These are phyloP conservation scores for Acronicta aceris DNA, from an alignment of 2,888 invertebrate genomes.

Conservation along the genomic window DNA sequence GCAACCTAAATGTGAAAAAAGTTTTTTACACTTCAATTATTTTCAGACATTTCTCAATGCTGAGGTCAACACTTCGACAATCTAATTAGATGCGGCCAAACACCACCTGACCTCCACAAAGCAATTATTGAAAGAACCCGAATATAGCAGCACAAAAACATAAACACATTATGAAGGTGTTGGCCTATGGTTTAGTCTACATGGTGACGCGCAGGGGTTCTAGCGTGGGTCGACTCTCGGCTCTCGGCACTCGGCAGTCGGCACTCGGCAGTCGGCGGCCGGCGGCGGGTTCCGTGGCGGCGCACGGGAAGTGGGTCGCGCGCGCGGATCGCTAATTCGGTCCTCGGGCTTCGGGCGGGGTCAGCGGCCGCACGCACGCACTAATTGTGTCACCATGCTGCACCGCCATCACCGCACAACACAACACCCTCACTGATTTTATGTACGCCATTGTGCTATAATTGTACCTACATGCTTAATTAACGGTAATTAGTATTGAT, in stretches of 20 bases:
- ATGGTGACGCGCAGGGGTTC: conserved; percentile 6
- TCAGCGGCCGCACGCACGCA: conserved; percentile 67
- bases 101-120: conserved; percentile 26
- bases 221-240: conserved; percentile 12
- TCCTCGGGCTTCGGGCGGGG: conserved; percentile 79
- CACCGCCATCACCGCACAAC: conserved; percentile 30
- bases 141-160: conserved; percentile 32
- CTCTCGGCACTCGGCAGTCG: conserved; percentile 8
- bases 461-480: conserved; percentile 14
- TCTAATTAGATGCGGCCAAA: conserved; percentile 10
- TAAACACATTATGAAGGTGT: conserved; percentile 22
- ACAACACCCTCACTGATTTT: conserved; percentile 19
- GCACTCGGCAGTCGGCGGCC: conserved; percentile 18
- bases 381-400: conserved; percentile 71
- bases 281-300: conserved; percentile 31
- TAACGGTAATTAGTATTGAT: conserved; percentile 32
- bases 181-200: conserved; percentile 3
- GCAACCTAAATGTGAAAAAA: conserved; percentile 5
- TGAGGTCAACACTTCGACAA: background rate
- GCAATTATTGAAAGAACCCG: conserved; percentile 15
- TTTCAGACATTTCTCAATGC: background rate
- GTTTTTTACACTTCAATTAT: background rate
- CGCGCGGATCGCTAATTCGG: conserved; percentile 76
- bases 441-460: conserved; percentile 4
- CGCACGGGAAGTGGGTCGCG: conserved; percentile 67